Evolutionary conservation across 1,140 invertebrate genomes (phyloP), one percentile per base, ranked within the genome.

Genomic region (Rhysida immarginata): DNA sequence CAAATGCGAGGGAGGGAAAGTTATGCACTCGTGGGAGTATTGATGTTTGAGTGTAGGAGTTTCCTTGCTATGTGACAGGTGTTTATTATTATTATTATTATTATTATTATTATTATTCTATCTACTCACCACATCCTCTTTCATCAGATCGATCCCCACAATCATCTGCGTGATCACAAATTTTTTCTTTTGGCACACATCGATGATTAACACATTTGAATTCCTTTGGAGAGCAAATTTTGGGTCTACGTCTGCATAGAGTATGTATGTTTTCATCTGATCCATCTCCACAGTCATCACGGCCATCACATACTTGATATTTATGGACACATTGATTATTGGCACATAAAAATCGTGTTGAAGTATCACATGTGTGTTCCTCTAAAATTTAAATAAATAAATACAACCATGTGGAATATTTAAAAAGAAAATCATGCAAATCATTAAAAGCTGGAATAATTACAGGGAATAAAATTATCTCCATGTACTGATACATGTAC

Each of bases 181-280:
- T 78, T 66, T 83, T 82, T 0, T 72, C 66, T 24, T 82, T 76
- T 26, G 83, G 80, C 46, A 97, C 81, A 68, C 95, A 99, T 56
- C 85, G 84, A 53, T 86, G 83, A 72, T 96, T 97, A 26, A 83
- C 81, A 70, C 96, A 99, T 61, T 87, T 83, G 65, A 85, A 93
- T 68, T 91, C 85, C 56, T 64, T 64, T 35, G 59, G 59, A 29
- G 58, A 60, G 29, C 63, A 65, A 20, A 60, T 41, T 25, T 57
- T 1, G 72, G 72, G 76, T 73, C 1, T 81, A 77, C 64, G 49
- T 58, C 56, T 29, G 62, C 87, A 95, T 49, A 89, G 70, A 1
- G 84, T 91, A 71, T 91, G 89, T n/a, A n/a, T n/a, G 65, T 93
- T 93, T 70, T 95, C 91, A 67, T 95, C 90, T 0, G 84, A 87